These are phyloP conservation scores for Apistogramma diplotaenia DNA, from an alignment of 2,113 vertebrate genomes.

Conservation along the genomic window DNA sequence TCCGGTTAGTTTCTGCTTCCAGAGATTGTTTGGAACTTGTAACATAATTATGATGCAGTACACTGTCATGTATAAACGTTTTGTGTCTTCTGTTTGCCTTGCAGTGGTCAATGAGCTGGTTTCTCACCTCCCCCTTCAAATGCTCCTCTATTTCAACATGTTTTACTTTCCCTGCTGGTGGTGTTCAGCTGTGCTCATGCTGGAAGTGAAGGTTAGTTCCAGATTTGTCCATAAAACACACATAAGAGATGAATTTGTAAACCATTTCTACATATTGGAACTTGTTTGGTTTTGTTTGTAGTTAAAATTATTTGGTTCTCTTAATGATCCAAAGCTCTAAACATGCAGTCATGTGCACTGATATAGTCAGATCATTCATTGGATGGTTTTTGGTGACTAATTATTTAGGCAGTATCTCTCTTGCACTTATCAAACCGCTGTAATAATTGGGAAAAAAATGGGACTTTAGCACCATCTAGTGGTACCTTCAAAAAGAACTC, in stretches of 20 bases:
- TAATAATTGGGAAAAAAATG: neutral
- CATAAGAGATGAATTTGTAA: neutral
- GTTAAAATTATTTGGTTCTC: too few relatives aligned
- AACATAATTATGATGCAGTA: neutral
- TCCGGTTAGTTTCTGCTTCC: constrained; percentile 73
- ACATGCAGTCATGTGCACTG: neutral
- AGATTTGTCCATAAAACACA: neutral
- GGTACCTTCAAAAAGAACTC: neutral
- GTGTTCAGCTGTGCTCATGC: constrained; percentile 80
- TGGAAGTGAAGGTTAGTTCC: constrained; percentile 81
- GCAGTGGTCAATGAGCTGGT: constrained; percentile 71
- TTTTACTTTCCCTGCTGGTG: constrained; percentile 84
- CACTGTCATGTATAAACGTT: neutral
- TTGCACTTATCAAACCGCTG: neutral
- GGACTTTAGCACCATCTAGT: constrained; percentile 21
- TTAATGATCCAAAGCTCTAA: neutral
- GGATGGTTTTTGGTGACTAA: neutral
- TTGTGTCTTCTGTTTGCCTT: neutral
- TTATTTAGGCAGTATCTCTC: fast-evolving
- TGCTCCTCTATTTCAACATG: constrained; percentile 85
- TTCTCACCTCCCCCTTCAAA: constrained; percentile 84
- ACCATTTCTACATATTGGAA: neutral
- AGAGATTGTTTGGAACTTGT: neutral
- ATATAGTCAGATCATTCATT: neutral
- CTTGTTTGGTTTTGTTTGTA: neutral